Evolutionary conservation across 2,888 invertebrate genomes (phyloP), one percentile per base, ranked within the genome.

Genomic region (Thymelicus sylvestris): DNA sequence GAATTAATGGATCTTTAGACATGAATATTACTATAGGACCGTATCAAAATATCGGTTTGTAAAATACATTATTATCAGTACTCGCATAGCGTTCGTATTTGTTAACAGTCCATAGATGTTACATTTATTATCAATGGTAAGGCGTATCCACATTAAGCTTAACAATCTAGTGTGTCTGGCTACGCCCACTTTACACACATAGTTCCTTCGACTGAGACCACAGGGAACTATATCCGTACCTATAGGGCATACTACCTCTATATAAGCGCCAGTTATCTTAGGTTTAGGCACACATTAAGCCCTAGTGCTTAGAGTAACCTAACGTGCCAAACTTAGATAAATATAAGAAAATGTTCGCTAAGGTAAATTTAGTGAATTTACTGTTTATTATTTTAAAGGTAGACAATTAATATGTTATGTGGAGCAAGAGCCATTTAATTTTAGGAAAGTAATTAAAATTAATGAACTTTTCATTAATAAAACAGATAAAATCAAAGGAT

Each of bases 201-300:
- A 83, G 81, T 81, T 87, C 86, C 86, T 85, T 79, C 81, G 75
- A 72, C 74, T 77, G 73, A 79, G 83, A 84, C 84, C 74, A 84
- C 85, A 85, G 85, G 78, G 84, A 81, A 81, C 80, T 78, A 79
- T 78, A 82, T 76, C 77, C 77, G 85, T 89, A 88, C 78, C 85
- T 92, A 91, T 92, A 92, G 87, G 83, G 84, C 86, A 87, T 81
- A 81, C 82, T 83, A 81, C 76, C 84, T 86, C 86, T 93, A 93
- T 93, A 93, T 86, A 93, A 93, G 86, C 88, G 78, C 83, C 81
- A 77, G 88, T 82, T 90, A 90, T 88, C 87, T 84, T 74, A 88
- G 86, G 86, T 86, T 93, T 92, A 79, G 91, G 86, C 87, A 93
- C 93, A 92, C 83, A 86, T 83, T 89, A 81, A 87, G 88, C 85